phyloP scores from a whole-genome alignment of 2,888 invertebrate species.

The Pediacus dermestoides region DNA sequence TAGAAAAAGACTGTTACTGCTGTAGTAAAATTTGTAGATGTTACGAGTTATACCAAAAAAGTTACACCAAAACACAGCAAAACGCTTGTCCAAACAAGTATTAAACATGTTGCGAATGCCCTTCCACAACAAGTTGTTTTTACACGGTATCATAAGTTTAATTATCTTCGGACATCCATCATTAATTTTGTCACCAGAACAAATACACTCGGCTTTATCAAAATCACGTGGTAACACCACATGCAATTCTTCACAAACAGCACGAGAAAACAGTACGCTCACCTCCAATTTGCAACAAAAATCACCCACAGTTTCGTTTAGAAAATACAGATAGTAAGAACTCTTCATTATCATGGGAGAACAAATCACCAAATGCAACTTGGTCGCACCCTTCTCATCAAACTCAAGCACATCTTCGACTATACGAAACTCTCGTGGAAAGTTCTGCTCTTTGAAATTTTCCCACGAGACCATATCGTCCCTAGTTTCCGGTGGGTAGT shows the following conservation, averaged over 20 bases:
- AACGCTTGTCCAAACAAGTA: slow-evolving; percentile 23
- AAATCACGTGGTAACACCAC: slow-evolving; percentile 25
- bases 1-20: too few species aligned
- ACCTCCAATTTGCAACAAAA: slow-evolving; percentile 33
- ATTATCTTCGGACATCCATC: slow-evolving; percentile 34
- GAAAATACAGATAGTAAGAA: slow-evolving; percentile 30
- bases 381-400: slow-evolving; percentile 13
- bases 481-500: slow-evolving; percentile 15
- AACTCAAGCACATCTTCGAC: slow-evolving; percentile 10
- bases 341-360: background rate
- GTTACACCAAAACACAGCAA: slow-evolving; percentile 33
- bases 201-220: slow-evolving; percentile 23
- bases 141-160: slow-evolving; percentile 34
- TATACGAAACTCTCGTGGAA: slow-evolving; percentile 21
- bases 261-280: slow-evolving; percentile 10
- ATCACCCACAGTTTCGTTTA: slow-evolving; percentile 34
- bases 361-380: slow-evolving; percentile 9
- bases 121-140: slow-evolving; percentile 34
- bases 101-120: slow-evolving; percentile 29
- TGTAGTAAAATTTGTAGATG: too few species aligned
- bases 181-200: slow-evolving; percentile 22
- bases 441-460: slow-evolving; percentile 7
- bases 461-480: slow-evolving; percentile 19
- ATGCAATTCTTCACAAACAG: slow-evolving; percentile 15
- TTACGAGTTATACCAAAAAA: too few species aligned